Evolutionary conservation across 2,113 vertebrate genomes (phyloP).

Genomic region (Peromyscus polionotus): DNA sequence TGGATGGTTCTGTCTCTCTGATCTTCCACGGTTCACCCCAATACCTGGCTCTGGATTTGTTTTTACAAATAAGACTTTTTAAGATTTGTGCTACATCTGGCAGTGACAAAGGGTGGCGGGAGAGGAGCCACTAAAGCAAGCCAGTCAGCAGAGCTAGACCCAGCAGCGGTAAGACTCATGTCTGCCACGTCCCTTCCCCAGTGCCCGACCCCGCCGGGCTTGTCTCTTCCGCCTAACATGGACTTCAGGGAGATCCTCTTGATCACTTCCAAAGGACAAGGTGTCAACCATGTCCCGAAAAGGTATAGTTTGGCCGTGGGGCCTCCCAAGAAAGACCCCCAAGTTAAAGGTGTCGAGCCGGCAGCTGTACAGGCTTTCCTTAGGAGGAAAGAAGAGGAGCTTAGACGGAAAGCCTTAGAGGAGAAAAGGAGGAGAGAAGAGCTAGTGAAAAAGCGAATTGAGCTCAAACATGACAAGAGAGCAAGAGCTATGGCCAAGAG

Average conservation of each 20-base stretch:
- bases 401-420: constrained; percentile 90
- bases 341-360: constrained; percentile 94
- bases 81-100: not conserved
- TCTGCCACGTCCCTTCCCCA: not conserved
- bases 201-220: not conserved
- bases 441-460: constrained; percentile 94
- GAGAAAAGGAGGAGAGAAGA: constrained; percentile 92
- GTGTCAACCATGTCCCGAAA: constrained; percentile 89
- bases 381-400: constrained; percentile 89
- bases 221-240: constrained; percentile 86
- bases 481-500: constrained; percentile 99
- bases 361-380: constrained; percentile 96
- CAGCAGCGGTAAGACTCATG: not conserved
- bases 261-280: constrained; percentile 93
- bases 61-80: too few species aligned
- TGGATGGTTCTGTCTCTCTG: too few species aligned
- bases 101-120: not conserved
- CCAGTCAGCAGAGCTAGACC: not conserved
- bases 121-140: not conserved
- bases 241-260: constrained; percentile 94
- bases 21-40: too few species aligned
- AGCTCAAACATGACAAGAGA: constrained; percentile 97
- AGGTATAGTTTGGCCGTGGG: constrained; percentile 97
- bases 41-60: too few species aligned
- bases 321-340: constrained; percentile 96